Conservation (phyloP, 2,113 vertebrate species). For the Sterna hirundo region DNA sequence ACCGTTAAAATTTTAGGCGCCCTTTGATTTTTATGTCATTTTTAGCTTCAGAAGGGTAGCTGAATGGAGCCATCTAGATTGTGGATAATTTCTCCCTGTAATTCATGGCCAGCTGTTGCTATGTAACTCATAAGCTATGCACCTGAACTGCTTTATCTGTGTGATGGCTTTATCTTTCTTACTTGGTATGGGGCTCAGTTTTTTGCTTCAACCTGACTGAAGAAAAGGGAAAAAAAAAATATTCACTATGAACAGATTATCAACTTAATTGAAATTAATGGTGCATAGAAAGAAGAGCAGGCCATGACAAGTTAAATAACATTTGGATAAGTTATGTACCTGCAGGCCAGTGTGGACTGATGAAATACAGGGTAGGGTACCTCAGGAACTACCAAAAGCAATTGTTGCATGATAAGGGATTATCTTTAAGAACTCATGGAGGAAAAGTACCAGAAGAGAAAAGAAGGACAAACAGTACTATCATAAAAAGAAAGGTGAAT, state of each 20-base stretch:
- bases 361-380: background rate
- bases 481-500: background rate
- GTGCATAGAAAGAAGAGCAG: background rate
- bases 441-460: background rate
- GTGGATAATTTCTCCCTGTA: slow-evolving; percentile 27
- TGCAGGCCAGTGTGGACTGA: background rate
- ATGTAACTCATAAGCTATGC: background rate
- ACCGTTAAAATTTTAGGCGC: background rate
- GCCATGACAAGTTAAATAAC: background rate
- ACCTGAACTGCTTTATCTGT: background rate
- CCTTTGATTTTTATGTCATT: slow-evolving; percentile 23
- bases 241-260: background rate
- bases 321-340: background rate
- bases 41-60: background rate
- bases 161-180: background rate
- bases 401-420: background rate
- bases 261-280: background rate
- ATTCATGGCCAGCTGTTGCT: slow-evolving; percentile 7
- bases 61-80: background rate
- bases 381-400: background rate
- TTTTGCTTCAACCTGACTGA: background rate
- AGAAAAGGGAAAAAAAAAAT: background rate
- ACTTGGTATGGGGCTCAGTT: background rate
- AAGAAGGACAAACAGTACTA: background rate
- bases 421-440: background rate